Base-by-base conservation (phyloP, 2,888 invertebrate species). In the Ormyrus rosae region DNA sequence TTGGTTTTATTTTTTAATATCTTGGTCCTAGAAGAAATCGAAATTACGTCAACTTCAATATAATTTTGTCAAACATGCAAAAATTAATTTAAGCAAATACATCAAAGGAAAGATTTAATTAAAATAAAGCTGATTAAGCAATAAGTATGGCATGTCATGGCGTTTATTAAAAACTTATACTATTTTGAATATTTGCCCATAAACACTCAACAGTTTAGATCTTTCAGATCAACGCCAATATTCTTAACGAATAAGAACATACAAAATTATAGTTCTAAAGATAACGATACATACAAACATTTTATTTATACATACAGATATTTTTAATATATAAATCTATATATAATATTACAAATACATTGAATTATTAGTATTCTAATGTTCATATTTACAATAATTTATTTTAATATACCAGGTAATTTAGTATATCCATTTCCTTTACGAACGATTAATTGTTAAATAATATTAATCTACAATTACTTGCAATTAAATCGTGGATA, bases 341-440 rank as follows among this genome's bases (percentile, higher is more conserved):
- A 82, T 84, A 83, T 83, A 80, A 78, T 83, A 83, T 81, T 84
- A 84, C 81, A 84, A 83, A 83, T 84, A 51, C 76, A 83, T 79
- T 81, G 72, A 72, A 82, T 82, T 81, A 73, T 69, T 19, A 78
- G 53, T 61, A 81, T 83, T 81, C 67, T 69, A 79, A 58, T 73
- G 34, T 74, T 81, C 53, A 53, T 84, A 84, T 84, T 79, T 84
- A 84, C 84, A 84, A 77, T 81, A 82, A 80, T 81, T 81, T 70
- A 45, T 78, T 58, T 56, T 58, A 50, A 58, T 64, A 69, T 67
- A 82, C 77, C 71, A 68, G 61, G 50, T 76, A 3, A 34, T 46
- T 9, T 68, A 76, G 68, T 70, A 80, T 53, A 74, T 64, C 58
- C 60, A 70, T 60, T 2, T 61, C 46, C 7, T 60, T 46, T 58